These are phyloP conservation scores for Drosophila stalkeri DNA, from an alignment of 2,888 invertebrate genomes.

Conservation along the genomic window DNA sequence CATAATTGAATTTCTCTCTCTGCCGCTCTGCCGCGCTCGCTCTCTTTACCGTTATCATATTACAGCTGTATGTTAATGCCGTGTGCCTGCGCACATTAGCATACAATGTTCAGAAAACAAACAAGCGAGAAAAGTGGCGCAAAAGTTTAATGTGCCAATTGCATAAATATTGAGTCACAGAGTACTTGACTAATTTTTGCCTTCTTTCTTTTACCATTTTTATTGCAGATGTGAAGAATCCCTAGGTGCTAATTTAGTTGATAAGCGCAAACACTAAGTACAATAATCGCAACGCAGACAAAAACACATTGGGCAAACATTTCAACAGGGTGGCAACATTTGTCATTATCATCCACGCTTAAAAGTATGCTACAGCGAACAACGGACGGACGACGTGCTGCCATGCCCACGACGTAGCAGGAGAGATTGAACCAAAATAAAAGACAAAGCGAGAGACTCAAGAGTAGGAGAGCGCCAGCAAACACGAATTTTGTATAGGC, in stretches of 20 bases:
- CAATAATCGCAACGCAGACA: slow-evolving; percentile 54
- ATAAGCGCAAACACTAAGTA: slow-evolving; percentile 80
- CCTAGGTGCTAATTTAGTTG: slow-evolving; percentile 85
- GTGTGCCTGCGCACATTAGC: slow-evolving; percentile 24
- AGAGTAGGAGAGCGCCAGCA: slow-evolving; percentile 13
- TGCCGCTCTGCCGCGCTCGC: neutral
- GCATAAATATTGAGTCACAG: slow-evolving; percentile 53
- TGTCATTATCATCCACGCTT: slow-evolving; percentile 35
- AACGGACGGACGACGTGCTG: slow-evolving; percentile 29
- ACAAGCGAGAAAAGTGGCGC: slow-evolving; percentile 42
- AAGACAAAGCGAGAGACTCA: slow-evolving; percentile 24
- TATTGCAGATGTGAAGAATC: slow-evolving; percentile 84
- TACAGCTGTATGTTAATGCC: slow-evolving; percentile 33
- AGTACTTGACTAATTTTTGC: slow-evolving; percentile 43
- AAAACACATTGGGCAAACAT: slow-evolving; percentile 8
- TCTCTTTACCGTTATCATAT: neutral
- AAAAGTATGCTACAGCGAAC: slow-evolving; percentile 68
- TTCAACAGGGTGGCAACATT: slow-evolving; percentile 64
- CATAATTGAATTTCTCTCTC: slow-evolving; percentile 42
- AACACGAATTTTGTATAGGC: slow-evolving; percentile 46
- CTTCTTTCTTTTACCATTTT: slow-evolving; percentile 13
- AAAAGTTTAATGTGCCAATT: slow-evolving; percentile 70
- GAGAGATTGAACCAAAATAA: slow-evolving; percentile 15
- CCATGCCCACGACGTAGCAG: slow-evolving; percentile 65
- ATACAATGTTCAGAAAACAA: slow-evolving; percentile 17